Evolutionary conservation across 2,113 vertebrate species (phyloP).

Genomic region (Perca flavescens): DNA sequence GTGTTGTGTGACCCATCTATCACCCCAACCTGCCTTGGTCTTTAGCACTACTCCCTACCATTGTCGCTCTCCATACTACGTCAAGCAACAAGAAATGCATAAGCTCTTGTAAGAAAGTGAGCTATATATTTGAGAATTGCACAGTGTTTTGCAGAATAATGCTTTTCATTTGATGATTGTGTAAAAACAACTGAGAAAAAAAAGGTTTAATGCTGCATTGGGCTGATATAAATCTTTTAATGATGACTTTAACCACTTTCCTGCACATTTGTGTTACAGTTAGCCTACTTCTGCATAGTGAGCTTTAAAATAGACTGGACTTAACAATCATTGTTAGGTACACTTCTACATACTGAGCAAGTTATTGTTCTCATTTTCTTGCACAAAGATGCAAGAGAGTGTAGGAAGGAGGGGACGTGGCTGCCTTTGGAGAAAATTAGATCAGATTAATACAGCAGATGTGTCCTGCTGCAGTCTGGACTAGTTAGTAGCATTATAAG

Average conservation of each 20-base stretch:
- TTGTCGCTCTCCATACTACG: too few relatives aligned
- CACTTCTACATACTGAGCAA: background rate
- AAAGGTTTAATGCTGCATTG: background rate
- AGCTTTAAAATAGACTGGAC: background rate
- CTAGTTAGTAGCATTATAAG: background rate
- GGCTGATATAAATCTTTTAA: background rate
- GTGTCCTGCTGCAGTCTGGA: conserved; percentile 6
- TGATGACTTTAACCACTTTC: background rate
- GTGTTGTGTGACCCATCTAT: too few relatives aligned
- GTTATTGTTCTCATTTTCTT: background rate
- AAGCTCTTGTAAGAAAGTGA: background rate
- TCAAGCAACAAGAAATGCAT: background rate
- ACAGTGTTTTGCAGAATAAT: background rate
- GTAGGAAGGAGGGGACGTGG: background rate
- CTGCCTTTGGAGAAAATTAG: background rate
- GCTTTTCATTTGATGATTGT: background rate
- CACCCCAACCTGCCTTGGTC: too few relatives aligned
- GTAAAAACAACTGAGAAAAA: background rate
- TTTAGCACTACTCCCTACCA: too few relatives aligned
- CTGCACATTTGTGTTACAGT: background rate
- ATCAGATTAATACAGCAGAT: conserved; percentile 17
- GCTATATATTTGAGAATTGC: background rate
- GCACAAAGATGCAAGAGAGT: background rate
- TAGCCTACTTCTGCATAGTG: background rate
- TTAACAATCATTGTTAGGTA: background rate